Percentiles rank a stretch among this genome's conserved stretches.
phyloP scores from a whole-genome alignment of 1,140 invertebrate genomes.

The Nylanderia fulva region DNA sequence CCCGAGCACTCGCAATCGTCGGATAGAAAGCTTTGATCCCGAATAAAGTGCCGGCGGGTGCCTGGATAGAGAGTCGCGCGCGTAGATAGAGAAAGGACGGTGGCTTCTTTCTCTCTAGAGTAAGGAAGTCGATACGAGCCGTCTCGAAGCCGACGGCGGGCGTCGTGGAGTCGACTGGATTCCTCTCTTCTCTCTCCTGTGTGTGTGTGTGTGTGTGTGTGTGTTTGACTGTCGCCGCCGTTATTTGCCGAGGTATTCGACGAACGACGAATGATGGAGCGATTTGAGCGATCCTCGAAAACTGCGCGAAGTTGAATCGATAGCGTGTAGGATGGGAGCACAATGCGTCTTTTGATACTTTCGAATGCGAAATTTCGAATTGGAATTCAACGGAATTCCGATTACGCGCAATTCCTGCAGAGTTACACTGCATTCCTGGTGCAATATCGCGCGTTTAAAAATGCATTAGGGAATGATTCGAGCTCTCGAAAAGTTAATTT shows the following conservation, averaged over 20 bases:
- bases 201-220: no score
- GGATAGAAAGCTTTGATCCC: constrained; percentile 53
- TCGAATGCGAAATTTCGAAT: neutral
- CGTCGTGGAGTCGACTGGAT: constrained; percentile 19
- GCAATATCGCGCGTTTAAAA: constrained; percentile 9
- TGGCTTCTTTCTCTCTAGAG: constrained; percentile 44
- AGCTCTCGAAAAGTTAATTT: neutral
- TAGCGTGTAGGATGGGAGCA: constrained; percentile 12
- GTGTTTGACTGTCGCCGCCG: constrained; percentile 27
- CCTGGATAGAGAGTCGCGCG: constrained; percentile 40
- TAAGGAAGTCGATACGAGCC: constrained; percentile 61
- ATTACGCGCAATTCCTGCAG: neutral
- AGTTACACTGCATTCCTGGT: neutral
- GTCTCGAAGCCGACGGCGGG: constrained; percentile 52
- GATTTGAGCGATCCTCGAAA: constrained; percentile 30
- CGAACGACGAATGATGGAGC: constrained; percentile 8
- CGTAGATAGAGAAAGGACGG: constrained; percentile 37
- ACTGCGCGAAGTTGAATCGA: constrained; percentile 32
- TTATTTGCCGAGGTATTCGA: constrained; percentile 36
- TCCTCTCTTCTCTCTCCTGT: no score
- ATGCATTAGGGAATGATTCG: neutral
- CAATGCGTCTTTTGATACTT: constrained; percentile 1
- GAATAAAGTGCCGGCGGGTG: constrained; percentile 49
- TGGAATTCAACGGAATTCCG: constrained; percentile 12
- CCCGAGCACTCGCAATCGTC: constrained; percentile 35